phyloP scores from a whole-genome alignment of 2,888 invertebrate genomes.

The Tetragonula carbonaria region DNA sequence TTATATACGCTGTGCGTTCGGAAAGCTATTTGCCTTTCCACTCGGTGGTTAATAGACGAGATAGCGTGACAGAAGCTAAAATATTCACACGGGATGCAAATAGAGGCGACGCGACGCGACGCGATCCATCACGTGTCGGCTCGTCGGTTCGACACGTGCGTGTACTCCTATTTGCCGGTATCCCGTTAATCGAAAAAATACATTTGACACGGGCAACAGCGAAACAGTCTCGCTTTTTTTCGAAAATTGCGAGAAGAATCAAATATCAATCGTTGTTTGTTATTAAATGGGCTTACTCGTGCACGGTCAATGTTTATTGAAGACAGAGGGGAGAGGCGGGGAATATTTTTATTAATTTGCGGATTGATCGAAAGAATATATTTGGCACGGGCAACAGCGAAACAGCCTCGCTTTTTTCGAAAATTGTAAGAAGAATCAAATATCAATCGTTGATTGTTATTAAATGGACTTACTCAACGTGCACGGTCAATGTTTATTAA shows the following conservation, averaged over 20 bases:
- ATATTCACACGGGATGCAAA: slow-evolving; percentile 30
- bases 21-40: not conserved
- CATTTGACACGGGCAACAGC: not conserved
- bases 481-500: too few species aligned
- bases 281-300: not conserved
- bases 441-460: too few species aligned
- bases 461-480: too few species aligned
- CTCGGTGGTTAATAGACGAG: not conserved
- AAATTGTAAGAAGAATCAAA: not conserved
- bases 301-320: too few species aligned
- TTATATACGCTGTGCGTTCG: too few species aligned
- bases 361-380: too few species aligned
- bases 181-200: not conserved
- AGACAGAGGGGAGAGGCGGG: too few species aligned
- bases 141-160: slow-evolving; percentile 3
- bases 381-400: too few species aligned
- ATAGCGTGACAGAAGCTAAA: not conserved
- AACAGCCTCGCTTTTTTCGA: too few species aligned
- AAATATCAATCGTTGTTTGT: not conserved
- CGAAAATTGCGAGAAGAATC: too few species aligned
- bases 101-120: not conserved
- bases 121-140: not conserved
- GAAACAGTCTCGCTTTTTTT: not conserved
- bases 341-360: too few species aligned
- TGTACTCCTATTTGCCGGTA: not conserved